Evolutionary conservation across 2,113 vertebrate species (phyloP).

Genomic region (Cavia aperea): DNA sequence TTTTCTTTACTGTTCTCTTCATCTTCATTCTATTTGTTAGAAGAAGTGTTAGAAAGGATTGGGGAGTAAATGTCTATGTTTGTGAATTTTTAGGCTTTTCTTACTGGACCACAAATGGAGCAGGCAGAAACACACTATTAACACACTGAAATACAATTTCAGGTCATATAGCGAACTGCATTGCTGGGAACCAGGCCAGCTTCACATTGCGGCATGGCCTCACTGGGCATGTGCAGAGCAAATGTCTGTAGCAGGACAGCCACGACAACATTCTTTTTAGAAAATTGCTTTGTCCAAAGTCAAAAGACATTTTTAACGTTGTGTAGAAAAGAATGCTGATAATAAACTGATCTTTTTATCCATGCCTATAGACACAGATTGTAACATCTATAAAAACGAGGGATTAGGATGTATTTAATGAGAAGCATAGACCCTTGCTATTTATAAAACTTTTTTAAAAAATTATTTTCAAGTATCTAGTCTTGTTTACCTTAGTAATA

Average conservation of each 20-base stretch:
- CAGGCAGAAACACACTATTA: constrained; percentile 5
- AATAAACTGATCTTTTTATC: constrained; percentile 11
- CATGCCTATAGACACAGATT: constrained; percentile 1
- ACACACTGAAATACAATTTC: not conserved
- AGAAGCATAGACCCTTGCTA: not conserved
- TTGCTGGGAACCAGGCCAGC: constrained; percentile 38
- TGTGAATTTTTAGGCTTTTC: constrained; percentile 15
- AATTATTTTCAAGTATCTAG: not conserved
- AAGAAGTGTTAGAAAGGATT: constrained; percentile 1
- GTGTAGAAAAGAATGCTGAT: not conserved
- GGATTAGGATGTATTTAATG: not conserved
- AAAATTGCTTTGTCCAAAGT: constrained; percentile 32
- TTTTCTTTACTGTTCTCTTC: not conserved
- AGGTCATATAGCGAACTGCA: not conserved
- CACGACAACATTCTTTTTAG: not conserved
- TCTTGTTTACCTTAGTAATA: not conserved
- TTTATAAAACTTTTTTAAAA: constrained; percentile 3
- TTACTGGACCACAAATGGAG: constrained; percentile 16
- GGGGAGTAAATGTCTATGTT: not conserved
- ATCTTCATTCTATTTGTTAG: not conserved
- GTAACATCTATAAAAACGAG: constrained; percentile 15
- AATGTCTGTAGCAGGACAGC: not conserved
- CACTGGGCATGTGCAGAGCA: constrained; percentile 12
- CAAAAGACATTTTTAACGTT: not conserved
- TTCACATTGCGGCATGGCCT: not conserved